phyloP scores from a whole-genome alignment of 2,113 vertebrate species.

The Taxidea taxus region DNA sequence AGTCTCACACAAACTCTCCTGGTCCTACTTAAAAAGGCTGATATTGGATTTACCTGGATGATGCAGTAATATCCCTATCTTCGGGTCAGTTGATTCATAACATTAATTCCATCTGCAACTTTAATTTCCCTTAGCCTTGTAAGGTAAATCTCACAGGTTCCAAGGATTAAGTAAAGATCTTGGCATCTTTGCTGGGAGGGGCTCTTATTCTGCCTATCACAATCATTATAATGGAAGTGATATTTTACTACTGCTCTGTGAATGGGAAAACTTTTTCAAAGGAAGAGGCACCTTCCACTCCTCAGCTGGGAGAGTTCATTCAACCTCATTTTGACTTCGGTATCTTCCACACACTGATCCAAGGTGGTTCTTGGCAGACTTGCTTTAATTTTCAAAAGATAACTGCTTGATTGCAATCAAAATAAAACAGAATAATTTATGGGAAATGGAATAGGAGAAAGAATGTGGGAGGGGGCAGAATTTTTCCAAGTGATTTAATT shows the following conservation, averaged over 20 bases:
- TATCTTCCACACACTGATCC: neutral
- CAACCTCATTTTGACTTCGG: neutral
- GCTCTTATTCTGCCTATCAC: neutral
- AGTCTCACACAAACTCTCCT: neutral
- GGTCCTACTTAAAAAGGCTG: neutral
- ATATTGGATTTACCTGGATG: neutral
- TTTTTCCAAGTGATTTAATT: slow-evolving; percentile 51
- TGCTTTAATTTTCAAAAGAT: slow-evolving; percentile 63
- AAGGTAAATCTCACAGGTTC: neutral
- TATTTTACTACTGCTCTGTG: neutral
- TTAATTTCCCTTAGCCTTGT: neutral
- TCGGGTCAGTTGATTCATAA: neutral
- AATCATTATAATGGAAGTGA: neutral
- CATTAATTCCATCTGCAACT: neutral
- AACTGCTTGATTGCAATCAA: slow-evolving; percentile 61
- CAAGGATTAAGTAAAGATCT: neutral
- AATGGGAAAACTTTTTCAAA: neutral
- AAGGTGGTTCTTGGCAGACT: slow-evolving; percentile 24
- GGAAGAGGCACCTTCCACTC: neutral
- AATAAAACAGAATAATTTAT: slow-evolving; percentile 58
- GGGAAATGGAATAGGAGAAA: slow-evolving; percentile 46
- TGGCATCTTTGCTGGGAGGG: neutral
- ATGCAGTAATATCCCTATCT: neutral
- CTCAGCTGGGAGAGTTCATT: neutral
- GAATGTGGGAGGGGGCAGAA: slow-evolving; percentile 4